phyloP scores from a whole-genome alignment of 2,797 vertebrate genomes.

The Leptoclinus maculatus region DNA sequence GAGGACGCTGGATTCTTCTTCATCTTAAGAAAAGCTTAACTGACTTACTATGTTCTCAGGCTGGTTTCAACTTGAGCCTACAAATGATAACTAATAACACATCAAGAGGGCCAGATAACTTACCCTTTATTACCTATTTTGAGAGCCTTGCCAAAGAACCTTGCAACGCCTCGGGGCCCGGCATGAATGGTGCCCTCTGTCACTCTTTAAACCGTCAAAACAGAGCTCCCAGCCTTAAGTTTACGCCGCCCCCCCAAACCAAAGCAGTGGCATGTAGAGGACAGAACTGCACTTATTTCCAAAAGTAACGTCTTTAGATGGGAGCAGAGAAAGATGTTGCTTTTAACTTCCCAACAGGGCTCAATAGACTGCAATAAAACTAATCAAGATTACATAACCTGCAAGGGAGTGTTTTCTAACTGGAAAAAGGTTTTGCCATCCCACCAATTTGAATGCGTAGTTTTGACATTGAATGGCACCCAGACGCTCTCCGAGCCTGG shows the following conservation, averaged over 20 bases:
- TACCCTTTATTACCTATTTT: neutral
- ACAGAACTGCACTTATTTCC: constrained; percentile 60
- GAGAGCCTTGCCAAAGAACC: neutral
- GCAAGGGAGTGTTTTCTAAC: neutral
- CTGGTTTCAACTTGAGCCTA: neutral
- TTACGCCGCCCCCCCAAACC: constrained; percentile 68
- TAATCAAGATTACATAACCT: neutral
- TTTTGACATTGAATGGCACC: constrained; percentile 25
- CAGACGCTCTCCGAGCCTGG: constrained; percentile 22
- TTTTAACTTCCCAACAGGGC: neutral
- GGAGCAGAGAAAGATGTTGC: constrained; percentile 4
- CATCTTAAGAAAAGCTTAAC: neutral
- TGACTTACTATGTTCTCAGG: constrained; percentile 12
- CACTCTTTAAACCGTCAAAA: constrained; percentile 65
- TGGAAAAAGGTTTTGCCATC: neutral
- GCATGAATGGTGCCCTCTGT: constrained; percentile 77
- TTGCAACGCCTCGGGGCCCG: constrained; percentile 20
- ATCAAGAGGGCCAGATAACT: neutral
- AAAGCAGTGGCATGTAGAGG: constrained; percentile 55
- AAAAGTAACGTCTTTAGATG: constrained; percentile 9
- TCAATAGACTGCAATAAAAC: neutral
- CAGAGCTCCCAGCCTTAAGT: constrained; percentile 44
- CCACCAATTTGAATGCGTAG: neutral
- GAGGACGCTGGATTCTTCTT: neutral
- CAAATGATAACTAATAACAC: neutral